Base-by-base conservation (phyloP, 2,113 vertebrate species). In the Mastomys coucha region DNA sequence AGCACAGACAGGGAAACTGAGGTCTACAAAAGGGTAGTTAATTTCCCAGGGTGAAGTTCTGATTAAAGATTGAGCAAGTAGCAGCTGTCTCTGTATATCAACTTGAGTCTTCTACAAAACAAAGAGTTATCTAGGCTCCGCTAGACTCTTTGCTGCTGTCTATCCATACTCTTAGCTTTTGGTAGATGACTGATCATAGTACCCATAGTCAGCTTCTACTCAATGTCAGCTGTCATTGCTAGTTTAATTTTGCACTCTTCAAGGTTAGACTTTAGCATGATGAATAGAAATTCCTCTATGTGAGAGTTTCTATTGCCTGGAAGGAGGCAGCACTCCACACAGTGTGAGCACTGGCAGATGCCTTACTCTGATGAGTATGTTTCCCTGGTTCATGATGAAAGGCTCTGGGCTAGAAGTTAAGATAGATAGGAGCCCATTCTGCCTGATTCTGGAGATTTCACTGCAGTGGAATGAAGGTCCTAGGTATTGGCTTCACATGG, bases 271-370 rank as follows among this genome's bases (percentile, higher is more conserved):
- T 36, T 42, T 70, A 3, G 20, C 31, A 45, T 17, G 19, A 5
- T 4, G 80, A 20, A 4, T 67, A 20, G n/a, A 9, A 67, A 10
- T 51, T 22, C 1, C 28, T 28, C 8, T 45, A 2, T 0, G 0
- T 65, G 70, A 84, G 5, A 33, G 28, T 22, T 28, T 49, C 3
- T 60, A 65, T 45, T 85, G 5, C 8, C 36, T 80, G 67, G 31
- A 22, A 73, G 80, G 88, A 22, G 73, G 9, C 49, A 31, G 69
- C 4, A 2, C 9, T n/a, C 0, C 4, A 51, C 24, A 28, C 0
- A 51, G 81, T 60, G 65, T 76, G 76, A 84, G 16, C 16, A 22
- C 4, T 2, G 58, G 42, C 11, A 24, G 9, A 3, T 10, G 36
- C 17, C 31, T 65, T 33, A 45, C 0, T 5, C 36, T 45, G 60